phyloP scores from a whole-genome alignment of 2,888 invertebrate genomes.

The Lagria hirta region DNA sequence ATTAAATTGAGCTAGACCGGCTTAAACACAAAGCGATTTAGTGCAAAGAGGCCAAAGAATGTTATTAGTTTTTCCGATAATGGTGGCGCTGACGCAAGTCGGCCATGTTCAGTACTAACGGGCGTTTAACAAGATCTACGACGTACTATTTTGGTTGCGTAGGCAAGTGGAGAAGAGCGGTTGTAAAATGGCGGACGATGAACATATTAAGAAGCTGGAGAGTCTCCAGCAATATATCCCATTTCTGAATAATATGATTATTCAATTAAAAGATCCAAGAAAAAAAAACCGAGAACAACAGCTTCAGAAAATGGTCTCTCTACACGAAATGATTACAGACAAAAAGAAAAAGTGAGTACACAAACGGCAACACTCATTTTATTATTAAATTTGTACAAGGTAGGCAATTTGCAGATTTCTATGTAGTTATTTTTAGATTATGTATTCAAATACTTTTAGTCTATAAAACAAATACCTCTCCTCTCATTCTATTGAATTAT shows the following conservation, averaged over 20 bases:
- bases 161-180: too few species aligned
- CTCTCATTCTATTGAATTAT: too few species aligned
- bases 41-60: too few species aligned
- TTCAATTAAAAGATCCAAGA: slow-evolving; percentile 60
- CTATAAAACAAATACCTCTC: too few species aligned
- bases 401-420: too few species aligned
- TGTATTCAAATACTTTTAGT: too few species aligned
- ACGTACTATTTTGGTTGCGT: too few species aligned
- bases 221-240: slow-evolving; percentile 72
- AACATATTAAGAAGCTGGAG: slow-evolving; percentile 64
- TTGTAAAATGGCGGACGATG: slow-evolving; percentile 52
- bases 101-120: slow-evolving; percentile 1
- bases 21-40: too few species aligned
- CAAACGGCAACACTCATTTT: not conserved
- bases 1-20: too few species aligned
- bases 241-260: slow-evolving; percentile 71
- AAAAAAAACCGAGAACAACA: slow-evolving; percentile 60
- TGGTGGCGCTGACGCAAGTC: not conserved
- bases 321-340: slow-evolving; percentile 63
- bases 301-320: slow-evolving; percentile 64
- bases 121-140: slow-evolving; percentile 10
- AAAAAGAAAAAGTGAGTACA: slow-evolving; percentile 63
- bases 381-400: too few species aligned
- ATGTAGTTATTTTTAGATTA: too few species aligned
- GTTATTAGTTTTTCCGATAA: too few species aligned